Evolutionary conservation across 1,140 invertebrate species (phyloP).

Genomic region (Drosophila ercepeae): DNA sequence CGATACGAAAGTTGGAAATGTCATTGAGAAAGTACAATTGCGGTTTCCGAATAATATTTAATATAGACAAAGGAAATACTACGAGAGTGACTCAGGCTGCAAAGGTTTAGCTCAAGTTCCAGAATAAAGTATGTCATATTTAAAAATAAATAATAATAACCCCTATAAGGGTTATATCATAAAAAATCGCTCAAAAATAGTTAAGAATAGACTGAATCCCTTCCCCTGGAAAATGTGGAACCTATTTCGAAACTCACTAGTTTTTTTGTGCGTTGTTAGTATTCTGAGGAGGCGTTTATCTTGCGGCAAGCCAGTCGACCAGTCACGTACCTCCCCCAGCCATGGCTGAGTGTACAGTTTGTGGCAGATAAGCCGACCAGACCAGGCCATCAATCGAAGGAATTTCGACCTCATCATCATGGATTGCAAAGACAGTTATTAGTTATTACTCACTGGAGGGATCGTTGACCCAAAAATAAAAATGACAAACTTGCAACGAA

Average conservation of each 20-base stretch:
- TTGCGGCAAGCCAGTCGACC: neutral
- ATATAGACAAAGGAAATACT: neutral
- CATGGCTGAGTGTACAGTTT: neutral
- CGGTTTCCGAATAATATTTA: neutral
- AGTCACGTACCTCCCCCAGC: conserved; percentile 1
- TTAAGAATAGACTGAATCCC: neutral
- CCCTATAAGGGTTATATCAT: neutral
- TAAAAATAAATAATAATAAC: neutral
- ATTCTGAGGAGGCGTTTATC: conserved; percentile 6
- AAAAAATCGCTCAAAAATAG: too few species aligned
- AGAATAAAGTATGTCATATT: too few species aligned
- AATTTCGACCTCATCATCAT: conserved; percentile 2
- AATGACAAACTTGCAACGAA: neutral
- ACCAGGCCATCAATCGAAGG: neutral
- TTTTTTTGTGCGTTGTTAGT: neutral
- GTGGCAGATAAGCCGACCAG: conserved; percentile 9
- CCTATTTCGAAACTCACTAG: conserved; percentile 9
- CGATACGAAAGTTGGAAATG: neutral
- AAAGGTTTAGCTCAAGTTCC: neutral
- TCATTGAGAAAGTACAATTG: neutral
- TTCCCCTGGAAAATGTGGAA: neutral
- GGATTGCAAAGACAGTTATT: neutral
- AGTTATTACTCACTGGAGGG: neutral
- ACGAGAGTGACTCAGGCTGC: neutral
- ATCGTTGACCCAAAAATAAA: neutral